Evolutionary conservation across 35 echinoderm and acorn worm species (phyloP).

Genomic region (Ptychodera flava): DNA sequence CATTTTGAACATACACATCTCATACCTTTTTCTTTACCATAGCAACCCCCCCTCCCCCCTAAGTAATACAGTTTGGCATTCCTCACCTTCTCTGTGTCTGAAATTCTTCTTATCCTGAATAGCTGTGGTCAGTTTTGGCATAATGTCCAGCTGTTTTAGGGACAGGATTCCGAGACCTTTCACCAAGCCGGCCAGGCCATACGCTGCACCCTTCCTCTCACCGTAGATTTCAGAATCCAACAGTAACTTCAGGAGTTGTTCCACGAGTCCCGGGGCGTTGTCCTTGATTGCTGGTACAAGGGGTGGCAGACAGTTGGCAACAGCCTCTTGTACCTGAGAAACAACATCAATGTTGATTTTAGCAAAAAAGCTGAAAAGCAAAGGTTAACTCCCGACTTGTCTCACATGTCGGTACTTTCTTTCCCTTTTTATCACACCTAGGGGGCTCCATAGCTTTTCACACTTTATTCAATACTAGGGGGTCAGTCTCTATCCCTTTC

Average conservation of each 20-base stretch:
- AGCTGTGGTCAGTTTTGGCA: constrained; percentile 72
- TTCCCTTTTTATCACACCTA: too few relatives aligned
- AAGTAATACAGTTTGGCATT: too few relatives aligned
- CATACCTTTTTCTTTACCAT: too few relatives aligned
- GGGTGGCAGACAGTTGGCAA: constrained; percentile 91
- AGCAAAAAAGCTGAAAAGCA: neutral
- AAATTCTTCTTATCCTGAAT: constrained; percentile 98
- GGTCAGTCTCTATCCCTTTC: too few relatives aligned
- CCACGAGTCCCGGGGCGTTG: constrained; percentile 72
- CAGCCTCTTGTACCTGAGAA: constrained; percentile 91
- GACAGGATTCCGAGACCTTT: constrained; percentile 90
- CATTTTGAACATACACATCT: too few relatives aligned
- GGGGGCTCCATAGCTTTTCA: too few relatives aligned
- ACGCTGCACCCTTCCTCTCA: constrained; percentile 91
- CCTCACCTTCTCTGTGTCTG: constrained; percentile 80
- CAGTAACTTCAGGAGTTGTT: constrained; percentile 61
- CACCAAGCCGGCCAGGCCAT: constrained; percentile 89
- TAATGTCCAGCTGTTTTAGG: constrained; percentile 89
- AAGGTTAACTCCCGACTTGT: neutral
- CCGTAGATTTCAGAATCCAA: constrained; percentile 90
- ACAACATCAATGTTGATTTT: neutral
- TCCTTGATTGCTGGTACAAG: constrained; percentile 96
- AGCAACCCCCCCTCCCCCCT: too few relatives aligned
- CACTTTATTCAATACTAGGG: too few relatives aligned
- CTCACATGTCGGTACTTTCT: too few relatives aligned